Evolutionary conservation across 2,888 invertebrate genomes (phyloP).

Genomic region (Latheticus oryzae): DNA sequence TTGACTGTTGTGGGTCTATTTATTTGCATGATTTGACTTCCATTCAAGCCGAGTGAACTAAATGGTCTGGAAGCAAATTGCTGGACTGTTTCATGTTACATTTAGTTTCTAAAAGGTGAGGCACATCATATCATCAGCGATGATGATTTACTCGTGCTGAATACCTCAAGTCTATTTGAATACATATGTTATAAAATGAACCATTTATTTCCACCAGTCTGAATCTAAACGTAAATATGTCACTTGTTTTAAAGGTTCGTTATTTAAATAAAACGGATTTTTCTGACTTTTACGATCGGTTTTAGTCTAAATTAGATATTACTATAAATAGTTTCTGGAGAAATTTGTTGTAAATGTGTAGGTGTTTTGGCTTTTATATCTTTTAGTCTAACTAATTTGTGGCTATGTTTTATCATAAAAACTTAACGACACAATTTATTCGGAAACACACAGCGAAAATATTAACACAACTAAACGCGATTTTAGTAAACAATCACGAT

Average conservation of each 20-base stretch:
- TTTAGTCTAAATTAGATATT: slow-evolving; percentile 33
- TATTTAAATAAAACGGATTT: slow-evolving; percentile 28
- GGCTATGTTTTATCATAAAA: slow-evolving; percentile 21
- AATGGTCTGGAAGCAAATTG: slow-evolving; percentile 9
- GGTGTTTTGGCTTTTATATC: slow-evolving; percentile 13
- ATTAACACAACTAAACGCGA: slow-evolving; percentile 29
- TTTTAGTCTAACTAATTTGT: slow-evolving; percentile 22
- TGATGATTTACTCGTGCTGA: slow-evolving; percentile 6
- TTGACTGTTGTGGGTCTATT: too few species aligned
- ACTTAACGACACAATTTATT: slow-evolving; percentile 30
- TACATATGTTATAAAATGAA: slow-evolving; percentile 21
- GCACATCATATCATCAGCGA: too few species aligned
- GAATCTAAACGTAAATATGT: slow-evolving; percentile 23
- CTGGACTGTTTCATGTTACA: slow-evolving; percentile 10
- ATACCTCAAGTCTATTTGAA: slow-evolving; percentile 22
- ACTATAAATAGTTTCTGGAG: slow-evolving; percentile 28
- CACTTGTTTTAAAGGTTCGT: slow-evolving; percentile 35
- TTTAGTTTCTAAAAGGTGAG: slow-evolving; percentile 10
- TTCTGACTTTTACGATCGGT: slow-evolving; percentile 31
- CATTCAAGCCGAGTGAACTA: too few species aligned
- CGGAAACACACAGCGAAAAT: slow-evolving; percentile 21
- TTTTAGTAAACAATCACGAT: slow-evolving; percentile 39
- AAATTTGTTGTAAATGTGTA: slow-evolving; percentile 21
- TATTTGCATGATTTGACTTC: too few species aligned
- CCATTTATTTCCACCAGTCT: slow-evolving; percentile 14